Evolutionary conservation across 2,113 vertebrate species (phyloP).

Genomic region (Xenopus tropicalis): UCB_Xtro_10.0 CM004446.2:66164501-66165000

Average conservation of each 20-base stretch:
- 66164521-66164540: background rate
- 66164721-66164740: conserved; percentile 1
- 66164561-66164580: conserved; percentile 24
- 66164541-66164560: conserved; percentile 18
- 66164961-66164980: background rate
- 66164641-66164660: conserved; percentile 9
- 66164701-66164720: background rate
- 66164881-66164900: background rate
- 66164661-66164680: conserved; percentile 24
- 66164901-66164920: background rate
- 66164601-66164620: conserved; percentile 13
- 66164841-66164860: background rate
- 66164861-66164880: background rate
- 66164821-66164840: background rate
- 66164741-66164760: conserved; percentile 1
- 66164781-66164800: background rate
- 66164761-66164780: background rate
- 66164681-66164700: conserved; percentile 4
- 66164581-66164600: conserved; percentile 18
- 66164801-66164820: conserved; percentile 1
- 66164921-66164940: background rate
- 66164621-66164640: conserved; percentile 23
- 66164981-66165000: background rate
- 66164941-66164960: background rate
- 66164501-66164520: background rate